A percentile compares a stretch with the other conserved stretches of the same genome.
Conservation (phyloP, 2,113 vertebrate genomes). For the Myrmecobius fasciatus region DNA sequence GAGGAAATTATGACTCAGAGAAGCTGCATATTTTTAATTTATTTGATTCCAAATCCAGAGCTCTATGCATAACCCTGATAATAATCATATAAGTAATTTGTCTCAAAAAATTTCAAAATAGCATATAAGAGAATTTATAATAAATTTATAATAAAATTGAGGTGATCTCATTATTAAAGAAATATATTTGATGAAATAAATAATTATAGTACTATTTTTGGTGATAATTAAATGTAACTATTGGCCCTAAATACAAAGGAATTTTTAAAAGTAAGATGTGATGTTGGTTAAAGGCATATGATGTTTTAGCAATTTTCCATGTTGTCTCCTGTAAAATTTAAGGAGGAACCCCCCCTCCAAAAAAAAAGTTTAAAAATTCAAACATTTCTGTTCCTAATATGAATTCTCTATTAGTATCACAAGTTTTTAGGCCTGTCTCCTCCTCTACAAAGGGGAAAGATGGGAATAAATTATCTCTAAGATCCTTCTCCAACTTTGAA, state of each 20-base stretch:
- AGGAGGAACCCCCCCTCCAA: slow-evolving; percentile 20
- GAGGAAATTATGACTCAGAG: neutral
- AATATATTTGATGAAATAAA: slow-evolving; percentile 1
- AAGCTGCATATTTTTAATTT: neutral
- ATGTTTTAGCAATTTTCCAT: slow-evolving; percentile 6
- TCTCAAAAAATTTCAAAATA: neutral
- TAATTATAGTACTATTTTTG: neutral
- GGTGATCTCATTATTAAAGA: neutral
- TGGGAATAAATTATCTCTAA: neutral
- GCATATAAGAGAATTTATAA: neutral
- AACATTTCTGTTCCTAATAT: slow-evolving; percentile 6
- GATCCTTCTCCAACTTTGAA: neutral
- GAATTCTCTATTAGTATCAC: neutral
- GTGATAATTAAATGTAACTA: neutral
- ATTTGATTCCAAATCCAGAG: neutral
- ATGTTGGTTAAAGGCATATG: neutral
- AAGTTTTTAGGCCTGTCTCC: neutral
- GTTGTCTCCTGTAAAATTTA: slow-evolving; percentile 20
- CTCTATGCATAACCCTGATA: neutral
- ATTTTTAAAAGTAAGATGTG: slow-evolving; percentile 26
- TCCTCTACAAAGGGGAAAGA: neutral
- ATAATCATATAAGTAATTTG: slow-evolving; percentile 21
- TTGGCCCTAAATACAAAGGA: neutral
- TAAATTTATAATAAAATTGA: neutral
- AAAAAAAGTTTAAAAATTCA: neutral